phyloP scores from a whole-genome alignment of 2,113 vertebrate genomes.

The Dipodomys ordii region DNA sequence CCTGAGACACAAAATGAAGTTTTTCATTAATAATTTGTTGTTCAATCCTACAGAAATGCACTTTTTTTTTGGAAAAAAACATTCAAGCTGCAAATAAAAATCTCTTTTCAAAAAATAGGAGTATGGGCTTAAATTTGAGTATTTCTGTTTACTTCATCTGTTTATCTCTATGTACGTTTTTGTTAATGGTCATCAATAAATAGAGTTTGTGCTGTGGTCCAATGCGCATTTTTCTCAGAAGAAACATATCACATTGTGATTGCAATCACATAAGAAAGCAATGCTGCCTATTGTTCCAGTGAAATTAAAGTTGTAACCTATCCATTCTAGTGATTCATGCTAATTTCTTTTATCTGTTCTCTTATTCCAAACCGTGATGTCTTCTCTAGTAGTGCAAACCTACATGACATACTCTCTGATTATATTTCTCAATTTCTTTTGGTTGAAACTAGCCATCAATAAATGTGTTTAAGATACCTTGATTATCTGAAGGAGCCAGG shows the following conservation, averaged over 20 bases:
- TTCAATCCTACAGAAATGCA: neutral
- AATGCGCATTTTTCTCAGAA: neutral
- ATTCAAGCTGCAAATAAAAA: slow-evolving; percentile 18
- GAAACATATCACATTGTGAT: neutral
- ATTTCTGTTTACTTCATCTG: neutral
- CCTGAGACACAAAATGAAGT: neutral
- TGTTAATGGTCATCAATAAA: neutral
- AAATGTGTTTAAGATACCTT: too few relatives aligned
- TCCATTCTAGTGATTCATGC: neutral
- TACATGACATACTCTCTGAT: neutral
- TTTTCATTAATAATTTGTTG: neutral
- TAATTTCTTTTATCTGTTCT: neutral
- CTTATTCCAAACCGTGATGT: neutral
- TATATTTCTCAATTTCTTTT: neutral
- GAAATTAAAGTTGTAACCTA: neutral
- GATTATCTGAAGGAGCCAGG: too few relatives aligned
- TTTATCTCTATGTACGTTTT: neutral
- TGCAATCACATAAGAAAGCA: neutral
- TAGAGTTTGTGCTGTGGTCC: neutral
- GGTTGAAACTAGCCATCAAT: neutral
- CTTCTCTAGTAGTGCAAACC: neutral
- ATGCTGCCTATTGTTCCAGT: neutral
- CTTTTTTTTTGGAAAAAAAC: neutral
- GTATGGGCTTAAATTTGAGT: neutral
- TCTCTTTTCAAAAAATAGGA: neutral